phyloP scores from a whole-genome alignment of 2,113 vertebrate genomes.

The Pogona vitticeps region DNA sequence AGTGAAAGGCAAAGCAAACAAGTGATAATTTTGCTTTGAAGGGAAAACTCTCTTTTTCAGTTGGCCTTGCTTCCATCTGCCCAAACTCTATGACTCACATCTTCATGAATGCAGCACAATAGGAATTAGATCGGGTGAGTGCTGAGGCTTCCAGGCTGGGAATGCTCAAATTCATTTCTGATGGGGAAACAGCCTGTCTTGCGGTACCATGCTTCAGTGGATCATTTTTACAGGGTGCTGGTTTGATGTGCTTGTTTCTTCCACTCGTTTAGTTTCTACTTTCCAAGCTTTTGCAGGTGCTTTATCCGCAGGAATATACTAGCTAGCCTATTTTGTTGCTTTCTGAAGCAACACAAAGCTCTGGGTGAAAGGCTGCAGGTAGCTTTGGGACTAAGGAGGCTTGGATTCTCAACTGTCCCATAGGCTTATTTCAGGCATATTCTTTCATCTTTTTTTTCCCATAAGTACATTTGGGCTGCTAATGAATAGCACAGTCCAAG shows the following conservation, averaged over 20 bases:
- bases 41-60: background rate
- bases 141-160: fast-evolving
- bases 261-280: conserved; percentile 18
- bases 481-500: background rate
- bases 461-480: background rate
- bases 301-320: fast-evolving
- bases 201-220: background rate
- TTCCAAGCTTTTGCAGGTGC: background rate
- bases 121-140: background rate
- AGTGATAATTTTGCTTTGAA: background rate
- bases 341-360: background rate
- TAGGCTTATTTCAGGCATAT: conserved; percentile 10
- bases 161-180: background rate
- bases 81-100: background rate
- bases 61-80: background rate
- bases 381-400: background rate
- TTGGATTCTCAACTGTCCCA: background rate
- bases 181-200: conserved; percentile 20
- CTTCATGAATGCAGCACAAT: background rate
- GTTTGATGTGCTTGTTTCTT: conserved; percentile 39
- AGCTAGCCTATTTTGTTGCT: background rate
- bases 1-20: background rate
- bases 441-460: background rate
- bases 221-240: conserved; percentile 8
- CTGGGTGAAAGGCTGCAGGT: background rate